phyloP scores from a whole-genome alignment of 2,888 invertebrate genomes.

The Apodemia duryi region DNA sequence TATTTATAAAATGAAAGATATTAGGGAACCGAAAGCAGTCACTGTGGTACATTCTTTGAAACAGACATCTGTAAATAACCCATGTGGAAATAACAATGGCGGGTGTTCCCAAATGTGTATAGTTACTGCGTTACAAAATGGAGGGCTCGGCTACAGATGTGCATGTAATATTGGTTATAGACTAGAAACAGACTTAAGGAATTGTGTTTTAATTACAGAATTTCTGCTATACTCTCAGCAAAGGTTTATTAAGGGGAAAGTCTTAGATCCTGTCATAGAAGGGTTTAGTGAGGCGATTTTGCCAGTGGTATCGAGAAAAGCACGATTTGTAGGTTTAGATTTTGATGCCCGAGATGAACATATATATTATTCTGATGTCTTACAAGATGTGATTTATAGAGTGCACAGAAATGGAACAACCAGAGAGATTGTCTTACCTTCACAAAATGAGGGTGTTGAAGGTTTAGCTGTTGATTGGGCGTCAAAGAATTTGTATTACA shows the following conservation, averaged over 20 bases:
- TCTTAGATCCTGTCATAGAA: slow-evolving; percentile 91
- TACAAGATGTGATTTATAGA: slow-evolving; percentile 95
- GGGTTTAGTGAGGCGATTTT: slow-evolving; percentile 97
- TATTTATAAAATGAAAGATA: slow-evolving; percentile 88
- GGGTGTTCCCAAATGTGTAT: slow-evolving; percentile 97
- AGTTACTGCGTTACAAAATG: slow-evolving; percentile 86
- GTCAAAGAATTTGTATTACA: slow-evolving; percentile 96
- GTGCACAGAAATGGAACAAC: slow-evolving; percentile 89
- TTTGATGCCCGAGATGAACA: slow-evolving; percentile 94
- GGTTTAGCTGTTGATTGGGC: slow-evolving; percentile 98
- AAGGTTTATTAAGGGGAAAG: slow-evolving; percentile 96
- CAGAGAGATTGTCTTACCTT: slow-evolving; percentile 93
- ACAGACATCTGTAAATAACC: slow-evolving; percentile 87
- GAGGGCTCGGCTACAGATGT: slow-evolving; percentile 91
- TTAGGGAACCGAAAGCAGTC: slow-evolving; percentile 90
- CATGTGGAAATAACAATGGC: slow-evolving; percentile 92
- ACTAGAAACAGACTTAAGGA: slow-evolving; percentile 85
- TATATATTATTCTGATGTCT: slow-evolving; percentile 98
- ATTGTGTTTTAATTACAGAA: slow-evolving; percentile 90
- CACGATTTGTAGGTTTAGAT: slow-evolving; percentile 96
- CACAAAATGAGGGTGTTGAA: slow-evolving; percentile 98
- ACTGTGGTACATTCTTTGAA: slow-evolving; percentile 89
- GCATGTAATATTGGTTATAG: slow-evolving; percentile 94
- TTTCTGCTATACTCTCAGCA: slow-evolving; percentile 98
- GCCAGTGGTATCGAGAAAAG: slow-evolving; percentile 94